phyloP scores from a whole-genome alignment of 1,140 invertebrate species.

The Acyrthosiphon pisum region DNA sequence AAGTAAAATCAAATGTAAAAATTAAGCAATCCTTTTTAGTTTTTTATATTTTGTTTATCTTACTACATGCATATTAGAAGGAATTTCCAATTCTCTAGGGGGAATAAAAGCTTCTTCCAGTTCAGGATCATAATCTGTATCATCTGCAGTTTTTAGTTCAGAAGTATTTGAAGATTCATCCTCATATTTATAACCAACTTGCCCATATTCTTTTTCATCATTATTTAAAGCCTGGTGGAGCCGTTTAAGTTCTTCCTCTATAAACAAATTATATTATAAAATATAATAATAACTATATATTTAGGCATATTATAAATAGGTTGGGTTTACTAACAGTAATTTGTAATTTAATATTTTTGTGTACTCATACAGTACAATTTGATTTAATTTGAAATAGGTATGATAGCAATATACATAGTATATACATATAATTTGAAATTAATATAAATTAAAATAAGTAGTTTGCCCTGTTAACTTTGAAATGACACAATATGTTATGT shows the following conservation, averaged over 20 bases:
- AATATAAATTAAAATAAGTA: neutral
- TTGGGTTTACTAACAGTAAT: neutral
- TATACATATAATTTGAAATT: neutral
- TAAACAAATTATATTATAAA: neutral
- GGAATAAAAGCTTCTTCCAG: conserved; percentile 76
- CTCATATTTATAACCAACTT: conserved; percentile 82
- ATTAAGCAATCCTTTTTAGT: neutral
- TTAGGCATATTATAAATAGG: neutral
- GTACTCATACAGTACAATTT: neutral
- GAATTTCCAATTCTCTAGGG: conserved; percentile 74
- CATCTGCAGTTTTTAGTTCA: conserved; percentile 60
- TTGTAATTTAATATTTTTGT: neutral
- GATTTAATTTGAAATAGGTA: neutral
- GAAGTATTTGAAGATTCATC: conserved; percentile 63
- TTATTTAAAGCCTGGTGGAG: conserved; percentile 76
- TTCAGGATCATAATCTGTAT: conserved; percentile 66
- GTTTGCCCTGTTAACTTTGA: neutral
- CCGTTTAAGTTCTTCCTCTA: conserved; percentile 91
- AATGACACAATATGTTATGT: neutral
- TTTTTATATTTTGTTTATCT: conserved; percentile 61
- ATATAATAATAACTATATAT: neutral
- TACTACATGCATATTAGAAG: conserved; percentile 77
- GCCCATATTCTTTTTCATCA: conserved; percentile 73
- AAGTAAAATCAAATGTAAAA: conserved; percentile 61
- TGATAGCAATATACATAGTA: neutral